Evolutionary conservation across 2,888 invertebrate genomes (phyloP), one percentile per base, ranked within the genome.

Genomic region (Nineta flava): DNA sequence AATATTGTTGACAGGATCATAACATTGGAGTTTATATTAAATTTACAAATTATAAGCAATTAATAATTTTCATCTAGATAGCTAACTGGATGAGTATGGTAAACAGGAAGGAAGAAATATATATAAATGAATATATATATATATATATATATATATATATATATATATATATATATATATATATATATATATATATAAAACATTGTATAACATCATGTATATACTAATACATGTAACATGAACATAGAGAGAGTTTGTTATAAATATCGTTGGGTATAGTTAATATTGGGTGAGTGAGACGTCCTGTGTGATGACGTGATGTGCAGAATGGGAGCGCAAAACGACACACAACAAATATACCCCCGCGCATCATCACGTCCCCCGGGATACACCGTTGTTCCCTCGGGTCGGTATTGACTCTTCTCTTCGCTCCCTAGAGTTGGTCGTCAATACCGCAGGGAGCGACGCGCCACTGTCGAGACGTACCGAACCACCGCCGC

Each of bases 391-490:
- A 48, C 53, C 54, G 55, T 54, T 51, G 55, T 55, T 62, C 62
- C 62, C 67, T 64, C 66, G 74, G 75, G 64, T 69, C 71, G 55
- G 62, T 67, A 61, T 75, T 73, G 74, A 74, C 72, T 70, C 69
- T 69, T 67, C 68, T 67, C 65, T 17, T 65, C 53, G 58, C 67
- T 67, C 68, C 68, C 68, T 65, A 64, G 68, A 68, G 70, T 63
- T 63, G 65, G 67, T 69, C 69, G 68, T 69, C 69, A 71, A 71
- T 71, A 70, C 69, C 69, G 72, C 70, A 67, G 68, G 71, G 69
- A 70, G 67, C 65, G 60, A 58, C 54, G 53, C 47, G 57, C 48
- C 50, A 46, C 54, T 52, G 49, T 26, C 49, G 54, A 51, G 54
- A 46, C 54, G 50, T 44, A 47, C 50, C 53, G 50, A 21, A 43